Base-by-base conservation (phyloP, 2,888 invertebrate genomes). In the Andrena camellia region DNA sequence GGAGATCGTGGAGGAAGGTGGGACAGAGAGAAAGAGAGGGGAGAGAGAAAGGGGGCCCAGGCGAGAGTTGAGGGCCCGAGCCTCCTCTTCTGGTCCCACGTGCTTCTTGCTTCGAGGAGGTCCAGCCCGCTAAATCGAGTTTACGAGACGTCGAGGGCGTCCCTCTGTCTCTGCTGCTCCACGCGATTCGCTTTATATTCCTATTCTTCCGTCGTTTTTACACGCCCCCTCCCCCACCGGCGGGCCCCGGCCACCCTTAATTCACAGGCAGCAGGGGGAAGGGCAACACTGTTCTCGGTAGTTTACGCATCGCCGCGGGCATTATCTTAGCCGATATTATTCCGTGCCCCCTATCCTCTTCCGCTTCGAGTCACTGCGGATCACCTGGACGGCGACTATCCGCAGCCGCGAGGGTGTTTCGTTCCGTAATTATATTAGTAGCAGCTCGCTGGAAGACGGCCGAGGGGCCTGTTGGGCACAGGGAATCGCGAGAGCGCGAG, bases 61-160 rank as follows among this genome's bases (percentile, higher is more conserved):
- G 17, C 35, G 23, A 48, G 54, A 42, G 42, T 42, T 50, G 59
- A 48, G 42, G 48, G 10, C 66, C 29, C 23, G 57, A 66, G 60
- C 63, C 77, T 82, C 62, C 82, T 60, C 20, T 76, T 77, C 76
- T 20, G 87, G 78, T 87, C 85, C 88, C 89, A 90, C 88, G 88
- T 89, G 91, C 89, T 89, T 83, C 86, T 79, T 42, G 57, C 90
- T 90, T 85, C 90, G 89, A 89, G 91, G 90, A 91, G 91, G 91
- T 91, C 91, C 91, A 88, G 84, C 88, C 84, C 81, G 91, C 92
- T 91, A 92, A 92, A 92, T 92, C 91, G 92, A 93, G 89, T 93
- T 93, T 93, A 93, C 92, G 93, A 92, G 91, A 91, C 90, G 89
- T 87, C 88, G 64, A 59, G 59, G 23, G 33, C 29, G 64, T 48